Evolutionary conservation across 2,113 vertebrate species (phyloP), one percentile per base, ranked within the genome.

Genomic region (Sitta europaea): DNA sequence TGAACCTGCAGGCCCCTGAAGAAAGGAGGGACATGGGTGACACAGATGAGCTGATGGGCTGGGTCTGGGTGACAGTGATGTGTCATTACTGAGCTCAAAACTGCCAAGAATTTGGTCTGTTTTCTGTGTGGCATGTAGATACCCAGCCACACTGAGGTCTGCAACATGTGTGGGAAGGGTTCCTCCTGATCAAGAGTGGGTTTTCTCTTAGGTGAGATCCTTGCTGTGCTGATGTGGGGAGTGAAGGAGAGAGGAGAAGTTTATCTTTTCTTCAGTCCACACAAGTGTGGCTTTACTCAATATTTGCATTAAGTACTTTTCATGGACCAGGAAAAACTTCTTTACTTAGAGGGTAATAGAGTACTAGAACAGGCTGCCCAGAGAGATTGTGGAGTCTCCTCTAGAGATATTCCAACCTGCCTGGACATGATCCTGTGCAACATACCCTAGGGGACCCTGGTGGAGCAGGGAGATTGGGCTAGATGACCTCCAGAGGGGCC

Each of bases 231-330:
- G 17, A 23, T 36, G 9, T 0, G 3, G 14, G 36, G 14, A 85
- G 40, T 0, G 0, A 38, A 86, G 35, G 43, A n/a, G 38, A 54
- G n/a, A 62, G 59, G 9, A 14, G 23, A 48, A 73, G 18, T 59
- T 75, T 50, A 54, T 83, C n/a, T 31, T 51, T 29, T 72, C 33
- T 92, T 88, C 76, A 47, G 57, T 86, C 51, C 59, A 31, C 36
- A 20, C 21, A 40, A 40, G 4, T 51, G 48, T 19, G 65, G 14
- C 38, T 42, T 78, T 63, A 45, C 18, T 89, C 58, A 91, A 31
- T 84, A 59, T 90, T 90, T 97, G 47, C 43, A 84, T 19, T 2
- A 83, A 90, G 57, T 54, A 20, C 57, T 73, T 83, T 61, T 79
- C 38, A 48, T 38, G 19, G 40, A 36, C 12, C 8, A 75, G n/a